Percentiles rank a stretch among this genome's conserved stretches.
Evolutionary conservation across 2,888 invertebrate species (phyloP).

Genomic region (Miltochrista miniata): DNA sequence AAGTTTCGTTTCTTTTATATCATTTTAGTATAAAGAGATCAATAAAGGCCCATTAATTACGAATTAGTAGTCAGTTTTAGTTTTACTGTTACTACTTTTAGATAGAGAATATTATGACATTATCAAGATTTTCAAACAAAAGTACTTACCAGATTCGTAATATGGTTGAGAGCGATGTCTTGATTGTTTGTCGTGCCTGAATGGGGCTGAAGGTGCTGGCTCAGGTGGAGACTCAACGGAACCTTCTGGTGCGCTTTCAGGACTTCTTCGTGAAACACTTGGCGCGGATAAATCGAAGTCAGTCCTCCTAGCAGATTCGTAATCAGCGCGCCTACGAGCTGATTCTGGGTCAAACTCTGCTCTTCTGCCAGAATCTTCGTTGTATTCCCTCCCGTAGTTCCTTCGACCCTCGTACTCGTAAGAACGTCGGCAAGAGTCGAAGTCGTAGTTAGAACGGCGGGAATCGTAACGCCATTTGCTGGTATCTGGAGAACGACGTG

Average conservation of each 20-base stretch:
- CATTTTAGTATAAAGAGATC: too few relatives aligned
- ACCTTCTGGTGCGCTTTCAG: constrained; percentile 77
- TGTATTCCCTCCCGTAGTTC: constrained; percentile 63
- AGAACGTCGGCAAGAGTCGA: constrained; percentile 67
- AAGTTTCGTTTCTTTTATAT: too few relatives aligned
- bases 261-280: constrained; percentile 69
- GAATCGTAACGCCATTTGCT: constrained; percentile 77
- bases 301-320: constrained; percentile 77
- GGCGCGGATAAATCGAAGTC: constrained; percentile 77
- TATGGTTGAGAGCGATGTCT: constrained; percentile 74
- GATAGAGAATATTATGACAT: too few relatives aligned
- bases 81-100: too few relatives aligned
- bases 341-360: constrained; percentile 73
- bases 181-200: constrained; percentile 66
- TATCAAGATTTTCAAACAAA: too few relatives aligned
- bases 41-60: too few relatives aligned
- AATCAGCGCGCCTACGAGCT: constrained; percentile 72
- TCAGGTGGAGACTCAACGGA: constrained; percentile 78
- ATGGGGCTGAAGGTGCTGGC: constrained; percentile 76
- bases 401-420: constrained; percentile 73
- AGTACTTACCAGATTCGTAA: constrained; percentile 76
- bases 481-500: constrained; percentile 72
- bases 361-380: constrained; percentile 70
- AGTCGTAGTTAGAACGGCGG: constrained; percentile 71
- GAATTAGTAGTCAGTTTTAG: too few relatives aligned